Evolutionary conservation across 2,797 vertebrate genomes (phyloP), one percentile per base, ranked within the genome.

Genomic region (Loriculus beryllinus): DNA sequence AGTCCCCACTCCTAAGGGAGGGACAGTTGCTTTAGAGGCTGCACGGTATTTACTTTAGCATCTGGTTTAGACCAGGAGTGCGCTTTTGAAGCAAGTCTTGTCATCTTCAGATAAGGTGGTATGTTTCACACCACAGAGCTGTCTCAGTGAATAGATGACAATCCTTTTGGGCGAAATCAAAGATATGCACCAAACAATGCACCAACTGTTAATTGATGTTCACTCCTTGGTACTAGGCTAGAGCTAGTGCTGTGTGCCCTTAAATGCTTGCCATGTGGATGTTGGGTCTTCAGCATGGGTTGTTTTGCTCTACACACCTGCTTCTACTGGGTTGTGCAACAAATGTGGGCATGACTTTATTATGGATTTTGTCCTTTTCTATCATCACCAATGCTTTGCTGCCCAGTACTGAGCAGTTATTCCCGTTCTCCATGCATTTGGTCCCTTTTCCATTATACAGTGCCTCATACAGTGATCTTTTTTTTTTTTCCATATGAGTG

Each of bases 231-330:
- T 22, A 35, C 14, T 16, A 71, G 56, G 26, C 22, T 69, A 42
- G 25, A 62, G 10, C 8, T 47, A 63, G 25, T 45, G 43, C 39
- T 10, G 14, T 39, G 23, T 37, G 19, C 10, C 31, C 7, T 9
- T 28, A 35, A 28, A 35, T 23, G 22, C 21, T 82, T 76, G 17
- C 25, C 45, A 21, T 10, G 14, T 59, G 33, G 31, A 17, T 14
- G 11, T 8, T 72, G 26, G 25, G 33, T 52, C 39, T 35, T 72
- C 9, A 17, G 26, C 39, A 20, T 9, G 0, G 0, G 12, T 17
- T 9, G 39, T 8, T 82, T 70, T 47, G 15, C 12, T 47, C 9
- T 37, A 13, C 5, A 6, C 22, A 48, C 25, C 31, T 48, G 13
- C 45, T 54, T 76, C 22, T 45, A 6, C 12, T 57, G 25, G 25